These are phyloP conservation scores for Caradrina clavipalpis DNA, from an alignment of 2,888 invertebrate genomes.

Conservation along the genomic window DNA sequence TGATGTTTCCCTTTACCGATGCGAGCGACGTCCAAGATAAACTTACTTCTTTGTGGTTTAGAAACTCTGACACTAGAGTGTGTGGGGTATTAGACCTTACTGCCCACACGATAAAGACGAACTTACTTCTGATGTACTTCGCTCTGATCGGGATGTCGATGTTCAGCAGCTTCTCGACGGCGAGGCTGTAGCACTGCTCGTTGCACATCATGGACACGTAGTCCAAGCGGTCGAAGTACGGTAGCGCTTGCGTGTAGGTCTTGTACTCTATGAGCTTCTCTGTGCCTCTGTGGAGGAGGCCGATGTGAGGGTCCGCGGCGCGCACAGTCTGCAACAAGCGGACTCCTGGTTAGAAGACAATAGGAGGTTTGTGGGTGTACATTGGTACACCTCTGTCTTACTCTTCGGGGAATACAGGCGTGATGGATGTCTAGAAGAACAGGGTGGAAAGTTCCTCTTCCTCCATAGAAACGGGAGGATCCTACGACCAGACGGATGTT, in stretches of 20 bases:
- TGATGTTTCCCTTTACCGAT: no score
- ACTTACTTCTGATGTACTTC: conserved; percentile 98
- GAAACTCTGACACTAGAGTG: no score
- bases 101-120: no score
- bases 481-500: no score
- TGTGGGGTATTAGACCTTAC: no score
- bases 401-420: no score
- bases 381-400: no score
- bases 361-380: no score
- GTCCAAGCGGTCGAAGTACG: conserved; percentile 99
- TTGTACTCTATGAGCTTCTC: conserved; percentile 99
- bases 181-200: conserved; percentile 98
- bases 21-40: not conserved
- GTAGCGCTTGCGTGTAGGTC: conserved; percentile 99
- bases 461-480: no score
- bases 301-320: conserved; percentile 98
- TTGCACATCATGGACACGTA: conserved; percentile 99
- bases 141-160: conserved; percentile 98
- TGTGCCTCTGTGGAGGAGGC: conserved; percentile 98
- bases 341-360: no score
- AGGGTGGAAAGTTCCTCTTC: no score
- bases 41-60: conserved; percentile 97
- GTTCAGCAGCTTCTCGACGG: conserved; percentile 98
- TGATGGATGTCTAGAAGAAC: no score
- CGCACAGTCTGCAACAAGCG: conserved; percentile 92